Percentiles rank a stretch among this genome's conserved stretches.
Evolutionary conservation across 2,888 invertebrate genomes (phyloP).

Genomic region (Ectobius pallidus): DNA sequence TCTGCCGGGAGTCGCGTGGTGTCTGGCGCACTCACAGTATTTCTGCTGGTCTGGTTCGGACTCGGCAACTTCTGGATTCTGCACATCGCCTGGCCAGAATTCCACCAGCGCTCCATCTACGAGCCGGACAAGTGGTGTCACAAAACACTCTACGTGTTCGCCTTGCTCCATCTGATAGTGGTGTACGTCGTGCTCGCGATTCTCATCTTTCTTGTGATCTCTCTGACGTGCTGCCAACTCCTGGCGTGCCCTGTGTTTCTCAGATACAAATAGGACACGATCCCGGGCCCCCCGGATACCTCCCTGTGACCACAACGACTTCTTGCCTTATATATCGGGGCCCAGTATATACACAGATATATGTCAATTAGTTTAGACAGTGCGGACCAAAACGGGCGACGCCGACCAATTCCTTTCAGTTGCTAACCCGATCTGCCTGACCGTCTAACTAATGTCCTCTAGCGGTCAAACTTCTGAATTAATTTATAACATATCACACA

Average conservation of each 20-base stretch:
- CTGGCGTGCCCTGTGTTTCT: slow-evolving; percentile 66
- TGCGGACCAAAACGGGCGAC: too few relatives aligned
- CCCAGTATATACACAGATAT: too few relatives aligned
- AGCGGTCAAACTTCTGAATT: too few relatives aligned
- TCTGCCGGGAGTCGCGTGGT: slow-evolving; percentile 66
- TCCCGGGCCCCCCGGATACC: slow-evolving; percentile 2
- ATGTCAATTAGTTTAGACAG: too few relatives aligned
- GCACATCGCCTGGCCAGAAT: slow-evolving; percentile 76
- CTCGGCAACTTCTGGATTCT: slow-evolving; percentile 82
- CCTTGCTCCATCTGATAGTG: slow-evolving; percentile 73
- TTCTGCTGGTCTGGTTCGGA: slow-evolving; percentile 76
- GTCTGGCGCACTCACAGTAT: slow-evolving; percentile 69
- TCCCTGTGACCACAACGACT: background rate
- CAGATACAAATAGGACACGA: slow-evolving; percentile 46
- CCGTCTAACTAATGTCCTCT: too few relatives aligned
- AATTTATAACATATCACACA: too few relatives aligned
- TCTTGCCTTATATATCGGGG: too few relatives aligned
- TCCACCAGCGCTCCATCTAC: too few relatives aligned
- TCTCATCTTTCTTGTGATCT: slow-evolving; percentile 63
- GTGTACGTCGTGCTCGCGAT: slow-evolving; percentile 68
- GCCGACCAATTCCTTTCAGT: too few relatives aligned
- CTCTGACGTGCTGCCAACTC: slow-evolving; percentile 70
- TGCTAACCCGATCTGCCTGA: too few relatives aligned
- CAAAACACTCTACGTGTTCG: slow-evolving; percentile 76
- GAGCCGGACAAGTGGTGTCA: slow-evolving; percentile 79